Conservation (phyloP, 2,797 vertebrate species). For the Anomalospiza imberbis region DNA sequence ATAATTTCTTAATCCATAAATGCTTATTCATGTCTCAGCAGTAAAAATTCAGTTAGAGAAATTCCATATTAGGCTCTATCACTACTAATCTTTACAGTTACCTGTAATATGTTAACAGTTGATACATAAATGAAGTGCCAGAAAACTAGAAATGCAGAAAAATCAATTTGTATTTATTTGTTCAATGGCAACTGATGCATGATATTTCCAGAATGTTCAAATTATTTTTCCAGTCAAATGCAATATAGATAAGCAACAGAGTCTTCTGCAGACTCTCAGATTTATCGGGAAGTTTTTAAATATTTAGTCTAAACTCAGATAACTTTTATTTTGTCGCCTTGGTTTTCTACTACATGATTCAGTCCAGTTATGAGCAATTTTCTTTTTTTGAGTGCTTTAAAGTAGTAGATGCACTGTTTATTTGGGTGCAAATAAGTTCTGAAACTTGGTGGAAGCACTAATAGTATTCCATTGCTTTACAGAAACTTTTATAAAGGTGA, state of each 20-base stretch:
- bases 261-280: neutral
- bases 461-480: neutral
- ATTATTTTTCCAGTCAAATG: neutral
- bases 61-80: neutral
- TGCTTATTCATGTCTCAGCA: neutral
- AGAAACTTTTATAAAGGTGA: constrained; percentile 85
- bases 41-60: neutral
- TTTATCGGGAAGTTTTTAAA: neutral
- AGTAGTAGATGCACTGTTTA: neutral
- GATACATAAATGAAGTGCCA: neutral
- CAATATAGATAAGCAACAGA: neutral
- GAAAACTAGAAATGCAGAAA: neutral
- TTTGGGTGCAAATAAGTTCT: neutral
- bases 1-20: neutral
- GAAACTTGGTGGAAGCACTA: neutral
- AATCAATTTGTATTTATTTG: neutral
- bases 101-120: neutral
- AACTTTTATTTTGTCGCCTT: neutral
- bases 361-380: neutral
- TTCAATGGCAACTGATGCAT: neutral
- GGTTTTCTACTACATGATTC: neutral
- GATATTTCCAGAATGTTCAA: neutral
- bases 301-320: neutral
- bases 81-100: neutral
- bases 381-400: neutral